A percentile compares a stretch with the other conserved stretches of the same genome.
These are phyloP conservation scores for Microcebus jonahi DNA, from an alignment of 2,113 vertebrate species.

Conservation along the genomic window DNA sequence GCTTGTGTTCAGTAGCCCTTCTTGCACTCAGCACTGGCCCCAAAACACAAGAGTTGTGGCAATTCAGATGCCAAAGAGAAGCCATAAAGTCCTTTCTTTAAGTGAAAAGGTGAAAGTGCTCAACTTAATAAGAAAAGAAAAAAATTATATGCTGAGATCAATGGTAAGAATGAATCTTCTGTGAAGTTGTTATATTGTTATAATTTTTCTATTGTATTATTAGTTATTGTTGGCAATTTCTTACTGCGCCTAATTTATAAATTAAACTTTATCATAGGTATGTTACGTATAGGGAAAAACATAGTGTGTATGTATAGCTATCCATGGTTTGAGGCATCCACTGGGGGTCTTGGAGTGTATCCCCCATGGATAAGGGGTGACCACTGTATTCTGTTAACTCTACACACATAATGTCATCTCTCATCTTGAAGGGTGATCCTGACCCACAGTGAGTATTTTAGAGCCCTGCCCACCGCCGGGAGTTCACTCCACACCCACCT, in stretches of 20 bases:
- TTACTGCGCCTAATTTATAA: not conserved
- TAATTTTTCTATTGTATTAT: not conserved
- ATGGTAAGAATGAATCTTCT: not conserved
- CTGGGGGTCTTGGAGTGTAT: not conserved
- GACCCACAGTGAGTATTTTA: rapidly evolving
- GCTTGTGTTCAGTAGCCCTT: not conserved
- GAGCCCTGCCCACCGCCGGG: not conserved
- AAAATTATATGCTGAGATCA: not conserved
- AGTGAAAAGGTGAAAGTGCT: not conserved
- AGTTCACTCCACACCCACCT: not conserved
- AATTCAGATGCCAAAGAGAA: not conserved
- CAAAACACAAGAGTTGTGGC: not conserved
- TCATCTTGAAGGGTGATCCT: not conserved
- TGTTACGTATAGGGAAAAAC: not conserved
- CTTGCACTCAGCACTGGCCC: not conserved
- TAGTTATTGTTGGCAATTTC: not conserved
- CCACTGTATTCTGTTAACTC: not conserved
- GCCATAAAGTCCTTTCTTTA: not conserved
- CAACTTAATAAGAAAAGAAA: not conserved
- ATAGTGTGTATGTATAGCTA: not conserved
- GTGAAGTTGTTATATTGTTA: not conserved
- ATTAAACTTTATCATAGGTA: not conserved
- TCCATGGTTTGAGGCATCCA: not conserved
- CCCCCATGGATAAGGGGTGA: not conserved
- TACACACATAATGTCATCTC: not conserved